phyloP scores from a whole-genome alignment of 2,113 vertebrate species.

The Aepyceros melampus region DNA sequence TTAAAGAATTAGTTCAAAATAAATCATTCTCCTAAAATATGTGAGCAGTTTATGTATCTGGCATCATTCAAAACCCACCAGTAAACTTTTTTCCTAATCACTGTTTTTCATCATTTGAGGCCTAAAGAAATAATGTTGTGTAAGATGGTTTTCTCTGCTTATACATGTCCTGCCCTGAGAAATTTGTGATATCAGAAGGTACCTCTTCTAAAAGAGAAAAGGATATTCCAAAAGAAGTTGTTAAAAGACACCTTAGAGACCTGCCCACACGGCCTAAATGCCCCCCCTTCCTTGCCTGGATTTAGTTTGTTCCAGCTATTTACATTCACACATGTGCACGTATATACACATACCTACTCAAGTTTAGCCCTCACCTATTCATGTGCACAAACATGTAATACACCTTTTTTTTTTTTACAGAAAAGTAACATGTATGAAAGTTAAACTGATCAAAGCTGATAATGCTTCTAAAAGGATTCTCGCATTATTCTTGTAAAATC shows the following conservation, averaged over 20 bases:
- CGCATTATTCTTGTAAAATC: background rate
- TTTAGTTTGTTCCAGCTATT: background rate
- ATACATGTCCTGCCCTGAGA: background rate
- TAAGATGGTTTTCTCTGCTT: background rate
- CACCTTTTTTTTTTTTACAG: background rate
- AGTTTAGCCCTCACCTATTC: background rate
- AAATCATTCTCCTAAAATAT: constrained; percentile 21
- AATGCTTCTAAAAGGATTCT: constrained; percentile 12
- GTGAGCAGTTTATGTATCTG: background rate
- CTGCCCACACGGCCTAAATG: background rate
- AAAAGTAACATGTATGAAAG: background rate
- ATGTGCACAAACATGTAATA: background rate
- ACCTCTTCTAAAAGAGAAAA: background rate
- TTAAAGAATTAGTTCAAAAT: constrained; percentile 14
- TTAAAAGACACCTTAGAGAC: background rate
- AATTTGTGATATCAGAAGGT: constrained; percentile 2
- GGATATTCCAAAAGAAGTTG: background rate
- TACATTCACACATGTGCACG: background rate
- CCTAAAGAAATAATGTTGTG: background rate
- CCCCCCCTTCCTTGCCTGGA: background rate
- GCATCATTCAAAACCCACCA: background rate
- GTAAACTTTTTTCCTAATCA: background rate
- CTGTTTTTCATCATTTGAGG: background rate
- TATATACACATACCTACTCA: background rate
- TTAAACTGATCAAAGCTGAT: background rate